Conservation (phyloP, 1,140 invertebrate genomes). For the Drosophila ironensis region DNA sequence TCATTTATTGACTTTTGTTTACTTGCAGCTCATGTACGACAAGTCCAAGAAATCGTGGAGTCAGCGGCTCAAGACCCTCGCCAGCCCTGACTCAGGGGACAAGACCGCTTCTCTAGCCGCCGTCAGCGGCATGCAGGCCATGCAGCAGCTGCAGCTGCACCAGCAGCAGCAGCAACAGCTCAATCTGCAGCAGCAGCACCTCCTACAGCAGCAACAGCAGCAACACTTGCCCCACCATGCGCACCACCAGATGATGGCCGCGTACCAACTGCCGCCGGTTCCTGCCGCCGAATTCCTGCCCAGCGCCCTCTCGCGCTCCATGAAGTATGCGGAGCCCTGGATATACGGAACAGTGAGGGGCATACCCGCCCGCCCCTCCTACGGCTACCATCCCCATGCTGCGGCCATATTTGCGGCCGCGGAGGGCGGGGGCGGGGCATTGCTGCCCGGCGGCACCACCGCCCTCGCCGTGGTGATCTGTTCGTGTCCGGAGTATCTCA, state of each 20-base stretch:
- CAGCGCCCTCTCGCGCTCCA: conserved; percentile 88
- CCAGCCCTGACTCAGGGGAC: conserved; percentile 73
- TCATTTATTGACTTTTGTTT: background rate
- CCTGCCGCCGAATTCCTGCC: conserved; percentile 76
- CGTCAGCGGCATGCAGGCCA: conserved; percentile 61
- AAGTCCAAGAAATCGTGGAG: conserved; percentile 83
- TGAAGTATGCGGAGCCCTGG: conserved; percentile 92
- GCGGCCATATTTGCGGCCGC: conserved; percentile 83
- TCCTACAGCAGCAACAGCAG: conserved; percentile 54
- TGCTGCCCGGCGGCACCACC: conserved; percentile 6
- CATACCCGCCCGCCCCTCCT: conserved; percentile 83
- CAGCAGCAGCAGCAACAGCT: conserved; percentile 47
- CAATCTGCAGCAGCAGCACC: conserved; percentile 36
- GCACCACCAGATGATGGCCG: conserved; percentile 48
- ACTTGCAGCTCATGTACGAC: conserved; percentile 78
- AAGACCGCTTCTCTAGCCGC: conserved; percentile 54
- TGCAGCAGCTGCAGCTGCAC: conserved; percentile 68
- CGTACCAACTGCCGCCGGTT: conserved; percentile 57
- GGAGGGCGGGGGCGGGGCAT: conserved; percentile 1
- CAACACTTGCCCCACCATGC: conserved; percentile 45
- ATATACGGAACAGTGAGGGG: conserved; percentile 88
- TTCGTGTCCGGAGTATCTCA: conserved; percentile 89
- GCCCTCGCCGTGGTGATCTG: conserved; percentile 88
- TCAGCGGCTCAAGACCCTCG: conserved; percentile 81
- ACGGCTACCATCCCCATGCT: conserved; percentile 82